phyloP scores from a whole-genome alignment of 2,113 vertebrate species.

The Sinocyclocheilus anophthalmus region DNA sequence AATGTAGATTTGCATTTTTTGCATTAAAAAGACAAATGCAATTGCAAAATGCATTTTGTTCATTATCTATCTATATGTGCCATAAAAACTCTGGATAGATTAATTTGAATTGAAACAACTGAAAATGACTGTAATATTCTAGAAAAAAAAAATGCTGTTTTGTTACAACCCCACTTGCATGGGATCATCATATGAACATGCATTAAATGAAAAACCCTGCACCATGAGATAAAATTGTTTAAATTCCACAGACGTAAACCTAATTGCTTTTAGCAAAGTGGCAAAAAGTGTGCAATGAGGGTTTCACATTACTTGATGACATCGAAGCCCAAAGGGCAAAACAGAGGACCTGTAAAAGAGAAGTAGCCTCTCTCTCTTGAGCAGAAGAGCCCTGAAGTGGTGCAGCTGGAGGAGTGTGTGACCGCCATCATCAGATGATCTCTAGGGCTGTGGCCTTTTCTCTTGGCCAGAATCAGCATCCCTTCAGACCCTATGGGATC shows the following conservation, averaged over 20 bases:
- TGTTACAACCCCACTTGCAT: not conserved
- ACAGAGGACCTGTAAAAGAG: not conserved
- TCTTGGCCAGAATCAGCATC: slow-evolving; percentile 40
- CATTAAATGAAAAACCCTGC: not conserved
- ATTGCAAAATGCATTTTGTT: too few relatives aligned
- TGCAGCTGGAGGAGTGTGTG: slow-evolving; percentile 33
- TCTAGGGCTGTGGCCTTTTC: slow-evolving; percentile 38
- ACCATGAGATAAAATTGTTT: not conserved
- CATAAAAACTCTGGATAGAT: not conserved
- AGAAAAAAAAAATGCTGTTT: too few relatives aligned
- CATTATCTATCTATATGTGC: not conserved
- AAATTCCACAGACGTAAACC: not conserved
- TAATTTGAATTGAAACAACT: not conserved
- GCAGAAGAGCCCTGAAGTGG: not conserved
- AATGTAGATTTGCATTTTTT: not conserved
- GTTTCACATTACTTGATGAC: not conserved
- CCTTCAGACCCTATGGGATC: slow-evolving; percentile 39
- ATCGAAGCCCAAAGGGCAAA: not conserved
- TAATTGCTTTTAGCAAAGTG: not conserved
- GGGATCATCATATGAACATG: not conserved
- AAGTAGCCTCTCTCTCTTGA: not conserved
- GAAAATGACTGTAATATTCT: not conserved
- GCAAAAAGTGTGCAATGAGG: not conserved
- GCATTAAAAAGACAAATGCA: not conserved
- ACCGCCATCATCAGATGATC: slow-evolving; percentile 15